Base-by-base conservation (phyloP, 2,797 vertebrate genomes). In the Decapterus maruadsi region DNA sequence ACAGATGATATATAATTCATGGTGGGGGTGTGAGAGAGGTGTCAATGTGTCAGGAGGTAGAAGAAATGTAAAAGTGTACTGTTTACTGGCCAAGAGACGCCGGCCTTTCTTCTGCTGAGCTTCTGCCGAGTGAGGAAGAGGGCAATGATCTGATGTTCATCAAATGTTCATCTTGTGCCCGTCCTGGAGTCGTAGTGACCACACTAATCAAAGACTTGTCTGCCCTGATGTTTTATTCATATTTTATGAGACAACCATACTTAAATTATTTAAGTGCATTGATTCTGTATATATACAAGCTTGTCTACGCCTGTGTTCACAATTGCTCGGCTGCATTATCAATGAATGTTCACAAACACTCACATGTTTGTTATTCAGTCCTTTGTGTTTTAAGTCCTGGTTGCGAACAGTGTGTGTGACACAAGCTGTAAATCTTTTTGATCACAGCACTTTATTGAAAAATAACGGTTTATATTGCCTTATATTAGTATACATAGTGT, bases 1-100 rank as follows among this genome's bases (percentile, higher is more conserved):
- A 68, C 89, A 85, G 92, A 92, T 91, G 92, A 95, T 94, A 92
- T 95, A 95, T 96, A 95, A 96, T 96, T 96, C 95, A 96, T 95
- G 90, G 84, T 72, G 81, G 88, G 87, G 91, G 93, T 93, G 93
- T 93, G 92, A 94, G 93, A 93, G 94, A 92, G 88, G 94, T 95
- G 95, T 95, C 95, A 96, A 95, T 86, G 92, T 95, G 94, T 95
- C 95, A 95, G 91, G 83, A 92, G 90, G 93, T 92, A 89, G 94
- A 92, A 94, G 92, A 94, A 94, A 93, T 84, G 80, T 94, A 94
- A 95, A 95, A 96, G 93, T 94, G 89, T 75, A 86, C 92, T 96
- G 94, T 96, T 96, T 96, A 95, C 94, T 94, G 94, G 86, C 87
- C 88, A 67, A 93, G 91, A 92, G 89, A 90, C 82, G 77, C 87